A percentile compares a stretch with the other conserved stretches of the same genome.
phyloP scores from a whole-genome alignment of 2,888 invertebrate genomes.

The Ethmia dodecea region DNA sequence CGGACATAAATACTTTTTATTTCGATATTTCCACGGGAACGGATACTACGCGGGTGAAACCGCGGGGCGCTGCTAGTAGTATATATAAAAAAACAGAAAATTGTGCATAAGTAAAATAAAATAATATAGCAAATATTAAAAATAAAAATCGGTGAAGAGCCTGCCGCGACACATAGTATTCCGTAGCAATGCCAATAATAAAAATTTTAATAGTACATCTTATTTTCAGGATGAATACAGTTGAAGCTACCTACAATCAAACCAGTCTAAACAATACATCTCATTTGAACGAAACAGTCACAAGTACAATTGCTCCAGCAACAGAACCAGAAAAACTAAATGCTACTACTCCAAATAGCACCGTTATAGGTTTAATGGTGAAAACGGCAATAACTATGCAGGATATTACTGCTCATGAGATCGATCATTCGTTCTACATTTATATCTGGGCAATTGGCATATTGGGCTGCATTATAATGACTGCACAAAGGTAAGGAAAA shows the following conservation, averaged over 20 bases:
- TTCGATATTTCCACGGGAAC: too few relatives aligned
- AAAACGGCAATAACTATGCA: conserved; percentile 43
- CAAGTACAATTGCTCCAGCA: conserved; percentile 8
- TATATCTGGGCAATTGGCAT: conserved; percentile 79
- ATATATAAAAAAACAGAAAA: too few relatives aligned
- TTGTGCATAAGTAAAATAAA: too few relatives aligned
- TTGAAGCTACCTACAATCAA: conserved; percentile 33
- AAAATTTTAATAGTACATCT: too few relatives aligned
- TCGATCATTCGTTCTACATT: conserved; percentile 59
- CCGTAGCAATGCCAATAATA: too few relatives aligned
- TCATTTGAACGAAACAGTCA: conserved; percentile 12
- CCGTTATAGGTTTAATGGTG: conserved; percentile 44
- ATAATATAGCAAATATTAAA: too few relatives aligned
- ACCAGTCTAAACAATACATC: conserved; percentile 1
- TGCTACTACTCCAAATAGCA: conserved; percentile 27
- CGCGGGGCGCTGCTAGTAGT: too few relatives aligned
- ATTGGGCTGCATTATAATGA: conserved; percentile 76
- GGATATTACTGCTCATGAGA: conserved; percentile 30
- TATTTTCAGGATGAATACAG: conserved; percentile 60
- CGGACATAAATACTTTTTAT: too few relatives aligned
- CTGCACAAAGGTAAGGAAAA: conserved; percentile 60
- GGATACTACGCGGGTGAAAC: too few relatives aligned
- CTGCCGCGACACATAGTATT: too few relatives aligned
- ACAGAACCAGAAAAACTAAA: neutral
- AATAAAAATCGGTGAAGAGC: too few relatives aligned